Conservation (phyloP, 2,113 vertebrate genomes). For the Pterocles orientalis region DNA sequence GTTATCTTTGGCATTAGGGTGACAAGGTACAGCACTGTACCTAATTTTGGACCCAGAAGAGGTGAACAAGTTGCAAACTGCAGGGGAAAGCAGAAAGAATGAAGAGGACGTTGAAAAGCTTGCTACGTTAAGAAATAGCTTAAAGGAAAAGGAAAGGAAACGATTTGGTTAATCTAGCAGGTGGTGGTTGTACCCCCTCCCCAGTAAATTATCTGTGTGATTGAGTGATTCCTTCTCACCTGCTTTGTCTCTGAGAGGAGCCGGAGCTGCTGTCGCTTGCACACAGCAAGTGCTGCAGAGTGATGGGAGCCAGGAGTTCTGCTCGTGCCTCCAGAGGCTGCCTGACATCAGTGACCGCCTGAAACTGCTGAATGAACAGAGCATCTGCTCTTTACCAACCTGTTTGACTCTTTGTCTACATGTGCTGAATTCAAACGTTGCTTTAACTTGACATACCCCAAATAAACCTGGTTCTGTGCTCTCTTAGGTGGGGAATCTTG, state of each 20-base stretch:
- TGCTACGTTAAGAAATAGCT: background rate
- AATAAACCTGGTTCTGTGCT: background rate
- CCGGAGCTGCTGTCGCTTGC: background rate
- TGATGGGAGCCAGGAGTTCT: background rate
- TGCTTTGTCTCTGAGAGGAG: background rate
- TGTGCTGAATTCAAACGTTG: background rate
- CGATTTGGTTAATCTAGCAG: background rate
- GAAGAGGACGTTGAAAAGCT: background rate
- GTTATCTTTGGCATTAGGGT: background rate
- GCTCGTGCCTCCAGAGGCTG: background rate
- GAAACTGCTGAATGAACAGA: background rate
- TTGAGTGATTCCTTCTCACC: background rate
- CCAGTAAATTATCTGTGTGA: background rate
- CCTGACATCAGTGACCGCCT: background rate
- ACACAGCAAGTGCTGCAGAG: rapidly evolving
- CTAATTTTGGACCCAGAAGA: background rate
- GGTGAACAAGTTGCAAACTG: background rate
- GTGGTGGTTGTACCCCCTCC: background rate
- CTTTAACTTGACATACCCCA: background rate
- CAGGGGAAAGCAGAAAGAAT: background rate
- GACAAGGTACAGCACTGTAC: background rate
- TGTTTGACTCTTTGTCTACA: background rate
- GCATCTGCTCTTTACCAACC: background rate
- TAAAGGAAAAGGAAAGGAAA: background rate
- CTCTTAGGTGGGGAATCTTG: background rate